These are phyloP conservation scores for Montipora capricornis DNA, from an alignment of 64 coral and sea anemone genomes.

Conservation along the genomic window DNA sequence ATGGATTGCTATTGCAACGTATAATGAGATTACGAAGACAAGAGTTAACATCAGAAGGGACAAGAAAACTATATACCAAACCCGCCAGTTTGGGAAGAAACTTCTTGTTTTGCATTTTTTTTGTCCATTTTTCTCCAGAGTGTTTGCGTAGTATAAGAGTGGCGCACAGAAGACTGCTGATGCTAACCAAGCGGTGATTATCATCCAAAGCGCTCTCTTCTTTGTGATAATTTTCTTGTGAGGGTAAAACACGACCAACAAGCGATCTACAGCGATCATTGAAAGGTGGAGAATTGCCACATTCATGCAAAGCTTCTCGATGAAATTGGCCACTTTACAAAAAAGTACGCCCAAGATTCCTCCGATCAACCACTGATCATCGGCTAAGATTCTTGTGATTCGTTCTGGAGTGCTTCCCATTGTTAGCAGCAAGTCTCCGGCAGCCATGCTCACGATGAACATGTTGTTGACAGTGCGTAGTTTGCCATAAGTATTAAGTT, in stretches of 20 bases:
- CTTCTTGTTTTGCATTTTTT: constrained; percentile 31
- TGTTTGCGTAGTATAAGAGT: constrained; percentile 56
- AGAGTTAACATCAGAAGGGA: constrained; percentile 60
- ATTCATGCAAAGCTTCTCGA: constrained; percentile 77
- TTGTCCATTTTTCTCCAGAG: constrained; percentile 6
- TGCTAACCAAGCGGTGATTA: constrained; percentile 52
- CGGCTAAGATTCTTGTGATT: constrained; percentile 67
- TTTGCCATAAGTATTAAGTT: constrained; percentile 69
- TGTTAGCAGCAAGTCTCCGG: constrained; percentile 73
- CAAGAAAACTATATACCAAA: constrained; percentile 72
- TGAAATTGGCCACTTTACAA: constrained; percentile 62
- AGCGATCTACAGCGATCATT: constrained; percentile 71
- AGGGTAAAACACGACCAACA: constrained; percentile 75
- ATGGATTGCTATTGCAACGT: constrained; percentile 55
- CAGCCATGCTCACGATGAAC: constrained; percentile 75
- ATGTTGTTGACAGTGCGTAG: constrained; percentile 85
- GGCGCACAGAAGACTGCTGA: constrained; percentile 64
- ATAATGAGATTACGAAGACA: constrained; percentile 50
- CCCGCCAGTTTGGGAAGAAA: constrained; percentile 18
- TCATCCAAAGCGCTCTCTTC: constrained; percentile 37
- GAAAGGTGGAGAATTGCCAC: constrained; percentile 75
- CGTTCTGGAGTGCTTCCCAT: constrained; percentile 74
- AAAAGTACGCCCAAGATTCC: constrained; percentile 58
- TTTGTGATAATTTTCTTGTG: constrained; percentile 55
- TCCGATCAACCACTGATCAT: constrained; percentile 67